Evolutionary conservation across 2,888 invertebrate genomes (phyloP), one percentile per base, ranked within the genome.

Genomic region (Hydrotaea diabolus): DNA sequence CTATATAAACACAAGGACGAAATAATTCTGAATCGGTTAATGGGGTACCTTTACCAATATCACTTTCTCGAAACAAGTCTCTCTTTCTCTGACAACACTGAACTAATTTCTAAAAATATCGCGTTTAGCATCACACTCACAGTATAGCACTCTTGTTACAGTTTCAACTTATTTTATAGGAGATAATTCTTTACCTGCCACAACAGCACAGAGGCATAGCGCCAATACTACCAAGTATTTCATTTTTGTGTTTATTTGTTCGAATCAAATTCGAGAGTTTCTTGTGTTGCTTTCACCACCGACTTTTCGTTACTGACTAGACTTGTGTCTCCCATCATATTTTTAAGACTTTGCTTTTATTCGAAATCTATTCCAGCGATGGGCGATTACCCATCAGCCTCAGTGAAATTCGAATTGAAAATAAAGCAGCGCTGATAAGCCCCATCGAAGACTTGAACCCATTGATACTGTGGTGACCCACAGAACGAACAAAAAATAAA

Each of bases 151-250:
- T 7, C 43, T 43, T 43, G 3, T 43, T 15, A 7, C 3, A 43
- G 2, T 15, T 53, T 17, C 17, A 53, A 57, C 9, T 57, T 57
- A 21, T 11, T 4, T 57, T 31, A 4, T 62, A 23, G 23, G 17
- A n/a, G 7, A 31, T 31, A 31, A 4, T 31, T 43, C 31, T 83
- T 91, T 91, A 92, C 92, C 92, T 90, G 91, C 91, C 86, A 89
- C 87, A 73, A 88, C 89, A 77, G 88, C 89, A 85, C 90, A 89
- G 78, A 92, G 88, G 87, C 92, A 92, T 76, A 92, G 77, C 73
- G 90, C 90, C 88, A 92, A 85, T 82, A 91, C 77, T 80, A 92
- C 80, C 26, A 91, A 88, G 83, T 85, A 89, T 85, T 90, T 92
- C 92, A 92, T 92, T 78, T 85, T 72, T 11, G 79, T 31, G 2